Evolutionary conservation across 1,140 invertebrate genomes (phyloP).

Genomic region (Diuraphis noxia): DNA sequence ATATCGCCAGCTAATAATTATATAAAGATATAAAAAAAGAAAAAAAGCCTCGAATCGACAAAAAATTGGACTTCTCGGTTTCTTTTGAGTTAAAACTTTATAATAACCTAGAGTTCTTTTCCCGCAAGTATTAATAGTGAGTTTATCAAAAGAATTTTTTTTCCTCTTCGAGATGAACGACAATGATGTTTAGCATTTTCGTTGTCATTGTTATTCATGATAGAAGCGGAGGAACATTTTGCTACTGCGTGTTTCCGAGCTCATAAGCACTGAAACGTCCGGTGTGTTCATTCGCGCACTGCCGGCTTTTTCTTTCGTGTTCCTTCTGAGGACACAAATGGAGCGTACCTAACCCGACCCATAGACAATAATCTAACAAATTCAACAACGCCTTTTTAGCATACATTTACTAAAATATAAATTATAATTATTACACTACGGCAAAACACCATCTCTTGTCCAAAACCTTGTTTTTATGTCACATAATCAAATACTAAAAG

Average conservation of each 20-base stretch:
- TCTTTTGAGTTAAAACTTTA: not conserved
- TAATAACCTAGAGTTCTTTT: slow-evolving; percentile 7
- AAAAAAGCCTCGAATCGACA: not conserved
- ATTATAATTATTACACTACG: not conserved
- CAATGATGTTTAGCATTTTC: slow-evolving; percentile 40
- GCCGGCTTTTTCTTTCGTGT: slow-evolving; percentile 42
- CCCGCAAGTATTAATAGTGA: not conserved
- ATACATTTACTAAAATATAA: not conserved
- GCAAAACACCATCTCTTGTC: not conserved
- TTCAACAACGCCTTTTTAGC: not conserved
- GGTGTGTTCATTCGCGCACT: slow-evolving; percentile 10
- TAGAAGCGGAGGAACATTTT: slow-evolving; percentile 12
- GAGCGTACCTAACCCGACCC: not conserved
- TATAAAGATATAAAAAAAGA: not conserved
- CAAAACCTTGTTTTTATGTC: not conserved
- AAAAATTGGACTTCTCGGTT: not conserved
- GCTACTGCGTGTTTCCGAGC: slow-evolving; percentile 37
- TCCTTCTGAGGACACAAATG: not conserved
- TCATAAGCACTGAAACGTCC: slow-evolving; percentile 48
- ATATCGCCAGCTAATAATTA: not conserved
- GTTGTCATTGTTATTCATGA: slow-evolving; percentile 36
- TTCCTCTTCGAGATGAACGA: not conserved
- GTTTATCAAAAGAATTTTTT: slow-evolving; percentile 32
- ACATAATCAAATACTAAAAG: not conserved
- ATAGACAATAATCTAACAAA: slow-evolving; percentile 23